Evolutionary conservation across 2,888 invertebrate genomes (phyloP), one percentile per base, ranked within the genome.

Genomic region (Tenthredo mesomela): DNA sequence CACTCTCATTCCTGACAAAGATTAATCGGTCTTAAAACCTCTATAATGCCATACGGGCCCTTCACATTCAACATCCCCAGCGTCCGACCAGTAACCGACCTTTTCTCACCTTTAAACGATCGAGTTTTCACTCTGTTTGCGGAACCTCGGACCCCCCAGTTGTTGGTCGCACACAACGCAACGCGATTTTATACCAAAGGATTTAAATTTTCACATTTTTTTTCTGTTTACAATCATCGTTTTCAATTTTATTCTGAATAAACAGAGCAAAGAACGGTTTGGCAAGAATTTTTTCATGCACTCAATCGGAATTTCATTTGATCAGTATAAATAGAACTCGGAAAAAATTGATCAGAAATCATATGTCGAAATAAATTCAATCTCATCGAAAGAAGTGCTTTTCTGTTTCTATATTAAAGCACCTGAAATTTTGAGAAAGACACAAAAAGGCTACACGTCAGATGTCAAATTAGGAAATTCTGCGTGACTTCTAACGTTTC

Each of bases 11-110:
- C 40, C 58, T 25, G 80, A 80, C 80, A 61, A 80, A 80, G 80
- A 80, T 80, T 80, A 80, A 80, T 80, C 61, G 80, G 80, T 80
- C 58, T 80, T 58, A 80, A 80, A 80, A 80, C 80, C 80, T 58
- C 58, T 40, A 61, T 80, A n/a, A 29, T 37, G 12, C 50, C 50
- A 18, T 33, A 50, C 50, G 50, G 21, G 21, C 40, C 61, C 40
- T 58, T 61, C 80, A 61, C 61, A 21, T 50, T 47, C 47, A 50
- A 29, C 77, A 29, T 33, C 54, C 29, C 25, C 47, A 50, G 0
- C 77, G 43, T 43, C 50, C 50, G 18, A 43, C 9, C 61, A 25
- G 61, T 61, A 21, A 2, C 21, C 75, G 75, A 75, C 43, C 50
- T 77, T 54, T 77, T 77, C 25, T 77, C 54, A 77, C 77, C 47